Conservation (phyloP, 23 tunicate species). For the Ascidia mentula region DNA sequence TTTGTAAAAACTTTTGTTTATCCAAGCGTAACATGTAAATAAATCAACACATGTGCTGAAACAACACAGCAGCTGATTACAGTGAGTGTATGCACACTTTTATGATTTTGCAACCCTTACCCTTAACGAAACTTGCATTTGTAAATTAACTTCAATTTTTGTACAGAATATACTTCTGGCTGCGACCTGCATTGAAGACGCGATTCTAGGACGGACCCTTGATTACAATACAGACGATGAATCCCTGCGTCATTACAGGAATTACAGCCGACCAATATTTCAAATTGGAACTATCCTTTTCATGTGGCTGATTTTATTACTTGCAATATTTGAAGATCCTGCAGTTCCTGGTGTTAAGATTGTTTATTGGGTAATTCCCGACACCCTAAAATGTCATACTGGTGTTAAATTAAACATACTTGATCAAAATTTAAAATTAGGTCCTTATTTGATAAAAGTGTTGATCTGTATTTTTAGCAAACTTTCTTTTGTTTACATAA, state of each 20-base stretch:
- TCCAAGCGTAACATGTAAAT: neutral
- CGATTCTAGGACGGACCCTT: conserved; percentile 73
- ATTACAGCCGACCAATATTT: conserved; percentile 40
- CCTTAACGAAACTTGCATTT: no score
- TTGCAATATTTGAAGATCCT: conserved; percentile 83
- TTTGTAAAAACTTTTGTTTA: no score
- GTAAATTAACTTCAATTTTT: no score
- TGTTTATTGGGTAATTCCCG: conserved; percentile 69
- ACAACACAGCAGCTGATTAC: neutral
- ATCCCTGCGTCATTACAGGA: conserved; percentile 45
- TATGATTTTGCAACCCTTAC: no score
- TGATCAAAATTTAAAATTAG: no score
- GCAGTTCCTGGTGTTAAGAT: conserved; percentile 59
- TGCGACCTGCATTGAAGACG: conserved; percentile 80
- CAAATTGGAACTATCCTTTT: conserved; percentile 54
- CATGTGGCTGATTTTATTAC: conserved; percentile 61
- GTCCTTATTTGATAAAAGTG: no score
- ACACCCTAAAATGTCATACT: no score
- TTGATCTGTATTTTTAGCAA: neutral
- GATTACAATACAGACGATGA: conserved; percentile 66
- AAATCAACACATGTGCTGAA: neutral
- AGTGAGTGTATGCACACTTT: neutral
- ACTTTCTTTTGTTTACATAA: neutral
- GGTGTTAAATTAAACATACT: no score
- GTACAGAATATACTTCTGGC: conserved; percentile 67